phyloP scores from a whole-genome alignment of 2,113 vertebrate species.

The Tupaia tana region DNA sequence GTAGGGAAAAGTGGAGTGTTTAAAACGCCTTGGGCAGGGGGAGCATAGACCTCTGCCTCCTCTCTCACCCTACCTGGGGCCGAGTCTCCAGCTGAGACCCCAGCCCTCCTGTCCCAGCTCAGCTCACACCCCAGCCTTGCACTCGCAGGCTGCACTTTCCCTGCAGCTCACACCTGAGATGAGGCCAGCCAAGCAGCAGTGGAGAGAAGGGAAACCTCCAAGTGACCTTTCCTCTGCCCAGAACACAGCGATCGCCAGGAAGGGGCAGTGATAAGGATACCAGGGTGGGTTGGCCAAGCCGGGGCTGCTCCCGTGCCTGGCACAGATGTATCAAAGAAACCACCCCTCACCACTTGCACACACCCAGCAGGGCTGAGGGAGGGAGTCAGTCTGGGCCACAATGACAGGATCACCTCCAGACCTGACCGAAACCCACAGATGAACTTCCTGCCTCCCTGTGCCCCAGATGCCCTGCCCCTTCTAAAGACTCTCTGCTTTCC shows the following conservation, averaged over 20 bases:
- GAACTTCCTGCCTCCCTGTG: not conserved
- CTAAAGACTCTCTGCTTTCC: not conserved
- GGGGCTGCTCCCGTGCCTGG: conserved; percentile 37
- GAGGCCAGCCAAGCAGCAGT: not conserved
- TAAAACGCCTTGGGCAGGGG: not conserved
- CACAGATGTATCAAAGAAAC: not conserved
- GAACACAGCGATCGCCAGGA: conserved; percentile 58
- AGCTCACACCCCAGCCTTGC: not conserved
- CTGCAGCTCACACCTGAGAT: not conserved
- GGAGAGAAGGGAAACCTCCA: conserved; percentile 76
- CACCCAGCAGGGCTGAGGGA: not conserved
- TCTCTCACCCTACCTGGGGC: not conserved
- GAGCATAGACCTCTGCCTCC: not conserved
- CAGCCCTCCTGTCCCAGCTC: not conserved
- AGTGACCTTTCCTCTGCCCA: conserved; percentile 84
- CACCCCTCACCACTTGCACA: not conserved
- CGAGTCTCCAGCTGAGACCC: not conserved
- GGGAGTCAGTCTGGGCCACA: not conserved
- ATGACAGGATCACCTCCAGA: conserved; percentile 24
- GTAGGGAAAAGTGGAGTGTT: not conserved
- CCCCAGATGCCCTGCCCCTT: not conserved
- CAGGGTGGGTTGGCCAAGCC: not conserved
- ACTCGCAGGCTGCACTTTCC: not conserved
- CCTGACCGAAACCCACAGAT: not conserved
- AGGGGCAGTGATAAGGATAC: conserved; percentile 76